Evolutionary conservation across 2,888 invertebrate genomes (phyloP).

Genomic region (Agrenia bidenticulata): DNA sequence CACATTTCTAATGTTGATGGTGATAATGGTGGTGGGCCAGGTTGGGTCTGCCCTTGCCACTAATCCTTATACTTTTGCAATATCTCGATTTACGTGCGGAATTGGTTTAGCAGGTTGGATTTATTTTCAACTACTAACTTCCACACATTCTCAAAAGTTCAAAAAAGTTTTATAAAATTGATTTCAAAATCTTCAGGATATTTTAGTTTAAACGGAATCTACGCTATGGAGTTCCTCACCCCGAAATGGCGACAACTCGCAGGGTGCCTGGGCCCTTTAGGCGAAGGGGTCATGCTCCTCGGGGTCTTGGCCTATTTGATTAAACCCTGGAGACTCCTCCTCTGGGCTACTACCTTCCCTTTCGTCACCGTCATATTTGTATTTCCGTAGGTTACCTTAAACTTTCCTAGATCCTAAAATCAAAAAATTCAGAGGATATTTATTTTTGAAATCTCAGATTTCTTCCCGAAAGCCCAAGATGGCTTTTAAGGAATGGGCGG

Average conservation of each 20-base stretch:
- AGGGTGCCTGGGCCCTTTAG: slow-evolving; percentile 46
- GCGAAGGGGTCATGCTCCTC: slow-evolving; percentile 46
- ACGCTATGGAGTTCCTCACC: slow-evolving; percentile 50
- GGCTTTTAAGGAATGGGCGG: slow-evolving; percentile 42
- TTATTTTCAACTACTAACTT: too few species aligned
- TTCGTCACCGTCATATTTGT: slow-evolving; percentile 43
- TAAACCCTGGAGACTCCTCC: slow-evolving; percentile 44
- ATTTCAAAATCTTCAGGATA: slow-evolving; percentile 43
- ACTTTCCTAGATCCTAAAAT: background rate
- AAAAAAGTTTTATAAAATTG: too few species aligned
- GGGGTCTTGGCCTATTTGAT: slow-evolving; percentile 44
- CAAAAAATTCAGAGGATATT: background rate
- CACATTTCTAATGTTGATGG: slow-evolving; percentile 39
- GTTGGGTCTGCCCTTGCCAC: slow-evolving; percentile 36
- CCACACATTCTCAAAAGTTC: too few species aligned
- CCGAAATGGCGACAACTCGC: slow-evolving; percentile 45
- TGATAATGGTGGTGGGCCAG: slow-evolving; percentile 42
- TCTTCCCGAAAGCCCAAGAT: slow-evolving; percentile 49
- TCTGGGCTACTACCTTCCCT: slow-evolving; percentile 42
- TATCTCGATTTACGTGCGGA: slow-evolving; percentile 41
- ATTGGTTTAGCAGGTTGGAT: slow-evolving; percentile 39
- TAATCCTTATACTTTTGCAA: slow-evolving; percentile 41
- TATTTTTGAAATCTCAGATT: slow-evolving; percentile 28
- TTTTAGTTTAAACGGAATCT: slow-evolving; percentile 43
- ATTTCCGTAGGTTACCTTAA: slow-evolving; percentile 33